phyloP scores from a whole-genome alignment of 2,888 invertebrate species.

The Plusia festucae region DNA sequence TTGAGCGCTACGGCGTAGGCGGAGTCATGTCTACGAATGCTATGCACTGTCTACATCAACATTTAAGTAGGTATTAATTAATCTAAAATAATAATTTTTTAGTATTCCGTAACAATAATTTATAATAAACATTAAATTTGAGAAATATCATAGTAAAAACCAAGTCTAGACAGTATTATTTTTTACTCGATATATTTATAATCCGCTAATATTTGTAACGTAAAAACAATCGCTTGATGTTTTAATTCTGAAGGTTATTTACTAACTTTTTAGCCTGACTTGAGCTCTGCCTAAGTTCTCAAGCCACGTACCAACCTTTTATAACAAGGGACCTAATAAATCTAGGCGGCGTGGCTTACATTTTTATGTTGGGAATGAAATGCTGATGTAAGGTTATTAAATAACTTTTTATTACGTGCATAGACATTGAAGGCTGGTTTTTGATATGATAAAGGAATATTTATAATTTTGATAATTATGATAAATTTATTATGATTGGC shows the following conservation, averaged over 20 bases:
- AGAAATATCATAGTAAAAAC: not conserved
- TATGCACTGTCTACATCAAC: not conserved
- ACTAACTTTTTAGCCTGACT: slow-evolving; percentile 14
- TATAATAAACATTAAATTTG: not conserved
- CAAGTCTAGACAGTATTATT: slow-evolving; percentile 9
- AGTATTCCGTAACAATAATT: not conserved
- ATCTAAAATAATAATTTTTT: not conserved
- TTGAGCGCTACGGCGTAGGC: not conserved
- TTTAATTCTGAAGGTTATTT: slow-evolving; percentile 18
- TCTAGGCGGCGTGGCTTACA: slow-evolving; percentile 16
- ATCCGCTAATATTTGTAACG: slow-evolving; percentile 7
- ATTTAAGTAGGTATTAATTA: not conserved
- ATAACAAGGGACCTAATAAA: slow-evolving; percentile 24
- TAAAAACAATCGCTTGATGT: slow-evolving; percentile 12
- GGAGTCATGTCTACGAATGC: not conserved
- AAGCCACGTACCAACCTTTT: slow-evolving; percentile 33
- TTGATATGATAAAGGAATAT: too few species aligned
- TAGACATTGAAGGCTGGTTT: not conserved
- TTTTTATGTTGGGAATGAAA: slow-evolving; percentile 18
- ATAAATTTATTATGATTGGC: too few species aligned
- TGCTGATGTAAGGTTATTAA: not conserved
- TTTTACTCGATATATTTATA: not conserved
- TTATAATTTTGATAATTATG: too few species aligned
- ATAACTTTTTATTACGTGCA: slow-evolving; percentile 6
- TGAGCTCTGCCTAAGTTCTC: slow-evolving; percentile 19